Conservation (phyloP, 1,140 invertebrate species). For the Hermatobates lingyangjiaoensis region DNA sequence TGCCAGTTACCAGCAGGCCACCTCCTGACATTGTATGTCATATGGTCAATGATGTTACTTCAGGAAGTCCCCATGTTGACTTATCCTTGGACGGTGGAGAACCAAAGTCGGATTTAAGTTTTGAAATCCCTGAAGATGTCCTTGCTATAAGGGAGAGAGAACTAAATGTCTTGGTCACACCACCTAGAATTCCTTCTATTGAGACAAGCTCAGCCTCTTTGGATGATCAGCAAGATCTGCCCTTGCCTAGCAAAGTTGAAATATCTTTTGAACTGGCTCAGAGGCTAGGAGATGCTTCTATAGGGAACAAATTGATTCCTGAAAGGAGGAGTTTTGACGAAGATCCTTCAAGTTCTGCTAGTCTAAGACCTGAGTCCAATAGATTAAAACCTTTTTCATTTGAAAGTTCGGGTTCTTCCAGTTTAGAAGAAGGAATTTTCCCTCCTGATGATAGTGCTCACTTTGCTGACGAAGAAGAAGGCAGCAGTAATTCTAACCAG, state of each 20-base stretch:
- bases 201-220: neutral
- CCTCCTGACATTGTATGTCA: no score
- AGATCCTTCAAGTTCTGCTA: constrained; percentile 17
- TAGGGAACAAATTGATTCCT: constrained; percentile 15
- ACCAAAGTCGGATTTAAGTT: neutral
- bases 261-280: constrained; percentile 4
- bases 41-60: no score
- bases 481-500: constrained; percentile 36
- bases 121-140: neutral
- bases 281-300: no score
- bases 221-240: neutral
- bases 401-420: constrained; percentile 57
- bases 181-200: neutral
- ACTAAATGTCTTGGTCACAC: neutral
- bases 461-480: constrained; percentile 27
- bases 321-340: constrained; percentile 20
- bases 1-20: neutral
- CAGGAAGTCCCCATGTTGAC: no score
- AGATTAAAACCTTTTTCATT: constrained; percentile 64
- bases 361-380: constrained; percentile 23
- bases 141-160: neutral
- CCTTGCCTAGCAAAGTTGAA: neutral
- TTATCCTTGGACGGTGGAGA: neutral
- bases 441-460: constrained; percentile 44
- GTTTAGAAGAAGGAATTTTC: constrained; percentile 59